phyloP scores from a whole-genome alignment of 2,797 vertebrate species.

The Scolopax bukidnonensis region DNA sequence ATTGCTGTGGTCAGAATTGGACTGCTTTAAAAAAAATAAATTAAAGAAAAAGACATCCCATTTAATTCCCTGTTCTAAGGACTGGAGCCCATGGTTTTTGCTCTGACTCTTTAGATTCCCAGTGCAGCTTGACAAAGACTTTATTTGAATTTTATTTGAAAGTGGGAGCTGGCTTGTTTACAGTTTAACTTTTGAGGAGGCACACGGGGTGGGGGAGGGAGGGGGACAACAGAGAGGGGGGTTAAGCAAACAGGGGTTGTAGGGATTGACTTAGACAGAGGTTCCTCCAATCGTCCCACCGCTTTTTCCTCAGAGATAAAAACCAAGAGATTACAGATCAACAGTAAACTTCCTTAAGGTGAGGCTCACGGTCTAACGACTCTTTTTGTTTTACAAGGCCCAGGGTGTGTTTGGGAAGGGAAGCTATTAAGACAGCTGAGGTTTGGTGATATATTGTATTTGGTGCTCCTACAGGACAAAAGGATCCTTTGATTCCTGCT shows the following conservation, averaged over 20 bases:
- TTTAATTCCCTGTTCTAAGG: not conserved
- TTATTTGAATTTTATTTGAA: constrained; percentile 2
- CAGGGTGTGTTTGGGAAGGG: constrained; percentile 30
- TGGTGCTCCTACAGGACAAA: not conserved
- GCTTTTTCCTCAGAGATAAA: constrained; percentile 40
- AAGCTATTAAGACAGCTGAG: constrained; percentile 20
- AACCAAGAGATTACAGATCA: not conserved
- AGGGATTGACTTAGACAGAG: not conserved
- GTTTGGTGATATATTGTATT: constrained; percentile 18
- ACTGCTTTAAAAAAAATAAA: not conserved
- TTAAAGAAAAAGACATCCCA: not conserved
- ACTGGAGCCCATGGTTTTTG: not conserved
- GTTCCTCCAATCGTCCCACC: not conserved
- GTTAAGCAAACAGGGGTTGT: not conserved
- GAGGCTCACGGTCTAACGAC: not conserved
- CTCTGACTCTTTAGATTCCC: not conserved
- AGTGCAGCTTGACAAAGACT: not conserved
- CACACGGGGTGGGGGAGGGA: not conserved
- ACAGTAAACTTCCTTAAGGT: constrained; percentile 43
- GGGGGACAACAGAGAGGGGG: not conserved
- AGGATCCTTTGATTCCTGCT: not conserved
- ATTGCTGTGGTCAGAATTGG: not conserved
- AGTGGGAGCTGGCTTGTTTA: constrained; percentile 29
- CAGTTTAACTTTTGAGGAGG: constrained; percentile 8
- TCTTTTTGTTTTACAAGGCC: constrained; percentile 14